Percentiles rank a stretch among this genome's conserved stretches.
Evolutionary conservation across 2,888 invertebrate genomes (phyloP).

Genomic region (Phasia obesa): DNA sequence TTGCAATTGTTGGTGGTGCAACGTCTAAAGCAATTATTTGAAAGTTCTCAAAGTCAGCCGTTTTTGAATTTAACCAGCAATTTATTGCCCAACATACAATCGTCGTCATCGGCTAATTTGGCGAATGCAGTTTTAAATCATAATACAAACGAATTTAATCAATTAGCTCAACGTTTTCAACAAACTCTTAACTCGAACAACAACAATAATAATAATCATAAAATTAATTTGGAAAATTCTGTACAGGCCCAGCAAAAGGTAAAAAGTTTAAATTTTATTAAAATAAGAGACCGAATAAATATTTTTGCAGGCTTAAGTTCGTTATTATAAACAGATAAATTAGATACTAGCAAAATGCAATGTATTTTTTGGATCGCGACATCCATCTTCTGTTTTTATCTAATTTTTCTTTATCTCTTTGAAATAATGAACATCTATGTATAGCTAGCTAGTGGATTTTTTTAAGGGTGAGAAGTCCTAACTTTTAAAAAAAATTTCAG

Average conservation of each 20-base stretch:
- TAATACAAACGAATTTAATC: constrained; percentile 63
- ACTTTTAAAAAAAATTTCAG: too few relatives aligned
- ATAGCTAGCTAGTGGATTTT: too few relatives aligned
- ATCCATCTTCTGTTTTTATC: too few relatives aligned
- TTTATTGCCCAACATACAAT: constrained; percentile 61
- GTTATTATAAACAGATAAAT: too few relatives aligned
- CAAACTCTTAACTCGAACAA: constrained; percentile 46
- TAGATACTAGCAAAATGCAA: too few relatives aligned
- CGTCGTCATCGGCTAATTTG: constrained; percentile 57
- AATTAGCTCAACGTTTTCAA: constrained; percentile 58
- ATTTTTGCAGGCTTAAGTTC: too few relatives aligned
- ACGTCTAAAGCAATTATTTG: constrained; percentile 58
- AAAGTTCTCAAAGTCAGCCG: constrained; percentile 59
- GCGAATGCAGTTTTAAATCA: constrained; percentile 61
- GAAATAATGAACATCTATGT: too few relatives aligned
- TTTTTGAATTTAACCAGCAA: constrained; percentile 64
- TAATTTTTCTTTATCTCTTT: too few relatives aligned
- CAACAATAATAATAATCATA: constrained; percentile 57
- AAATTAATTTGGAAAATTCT: constrained; percentile 53
- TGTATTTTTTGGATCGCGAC: too few relatives aligned
- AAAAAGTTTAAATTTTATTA: neutral
- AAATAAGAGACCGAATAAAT: neutral
- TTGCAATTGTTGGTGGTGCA: constrained; percentile 62
- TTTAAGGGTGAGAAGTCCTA: too few relatives aligned
- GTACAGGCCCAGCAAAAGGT: constrained; percentile 53